phyloP scores from a whole-genome alignment of 2,797 vertebrate genomes.

The Lithobates pipiens region DNA sequence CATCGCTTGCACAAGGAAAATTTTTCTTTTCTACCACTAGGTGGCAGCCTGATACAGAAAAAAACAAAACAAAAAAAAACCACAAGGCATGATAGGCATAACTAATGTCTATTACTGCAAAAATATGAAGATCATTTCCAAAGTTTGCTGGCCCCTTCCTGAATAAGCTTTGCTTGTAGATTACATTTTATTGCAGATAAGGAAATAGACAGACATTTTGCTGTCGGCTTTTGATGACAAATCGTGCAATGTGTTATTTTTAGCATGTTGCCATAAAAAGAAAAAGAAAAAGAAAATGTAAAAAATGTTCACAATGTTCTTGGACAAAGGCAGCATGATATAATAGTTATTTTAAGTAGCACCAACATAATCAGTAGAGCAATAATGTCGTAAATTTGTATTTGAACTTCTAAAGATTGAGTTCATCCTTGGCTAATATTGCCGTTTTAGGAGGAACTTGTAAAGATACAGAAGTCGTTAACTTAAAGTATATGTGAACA shows the following conservation, averaged over 20 bases:
- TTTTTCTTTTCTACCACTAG: background rate
- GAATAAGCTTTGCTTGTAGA: conserved; percentile 11
- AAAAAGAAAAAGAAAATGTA: background rate
- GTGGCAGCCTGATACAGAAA: conserved; percentile 2
- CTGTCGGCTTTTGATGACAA: conserved; percentile 18
- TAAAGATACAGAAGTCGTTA: too few relatives aligned
- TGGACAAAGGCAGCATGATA: background rate
- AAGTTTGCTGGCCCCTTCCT: conserved; percentile 11
- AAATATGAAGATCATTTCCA: conserved; percentile 13
- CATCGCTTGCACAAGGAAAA: background rate
- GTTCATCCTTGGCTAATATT: too few relatives aligned
- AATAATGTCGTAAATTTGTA: background rate
- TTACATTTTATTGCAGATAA: conserved; percentile 44
- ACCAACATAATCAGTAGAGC: background rate
- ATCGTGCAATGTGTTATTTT: conserved; percentile 33
- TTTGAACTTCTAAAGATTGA: too few relatives aligned
- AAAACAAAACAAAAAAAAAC: background rate
- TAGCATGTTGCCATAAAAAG: background rate
- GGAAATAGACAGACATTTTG: conserved; percentile 12
- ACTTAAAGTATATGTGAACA: too few relatives aligned
- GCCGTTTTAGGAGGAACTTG: too few relatives aligned
- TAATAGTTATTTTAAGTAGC: background rate
- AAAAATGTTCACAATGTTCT: background rate
- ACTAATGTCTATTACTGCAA: conserved; percentile 3
- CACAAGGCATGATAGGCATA: background rate